A percentile compares a stretch with the other conserved stretches of the same genome.
Conservation (phyloP, 2,888 invertebrate genomes). For the Andrena bucephala region DNA sequence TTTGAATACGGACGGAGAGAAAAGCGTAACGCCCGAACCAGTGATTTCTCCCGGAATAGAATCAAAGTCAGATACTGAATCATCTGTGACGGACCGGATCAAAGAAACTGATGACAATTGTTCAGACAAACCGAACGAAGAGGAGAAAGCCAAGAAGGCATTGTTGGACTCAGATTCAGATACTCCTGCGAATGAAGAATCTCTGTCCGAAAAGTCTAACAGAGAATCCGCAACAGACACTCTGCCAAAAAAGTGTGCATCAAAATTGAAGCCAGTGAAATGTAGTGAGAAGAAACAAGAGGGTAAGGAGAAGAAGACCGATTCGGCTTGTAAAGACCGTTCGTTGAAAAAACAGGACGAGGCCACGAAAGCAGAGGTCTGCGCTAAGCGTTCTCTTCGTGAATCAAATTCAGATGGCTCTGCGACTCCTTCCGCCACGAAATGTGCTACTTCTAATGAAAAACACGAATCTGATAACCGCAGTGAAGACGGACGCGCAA, state of each 20-base stretch:
- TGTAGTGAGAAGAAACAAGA: too few species aligned
- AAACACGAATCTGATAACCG: slow-evolving; percentile 9
- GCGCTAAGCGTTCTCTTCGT: slow-evolving; percentile 56
- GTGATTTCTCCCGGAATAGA: neutral
- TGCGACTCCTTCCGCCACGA: neutral
- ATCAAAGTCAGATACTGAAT: neutral
- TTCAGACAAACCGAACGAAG: neutral
- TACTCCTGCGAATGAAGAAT: slow-evolving; percentile 6
- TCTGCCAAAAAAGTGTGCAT: neutral
- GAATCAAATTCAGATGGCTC: slow-evolving; percentile 68
- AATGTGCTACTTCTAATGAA: neutral
- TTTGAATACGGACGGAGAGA: neutral
- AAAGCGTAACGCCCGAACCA: neutral
- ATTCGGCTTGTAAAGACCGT: neutral
- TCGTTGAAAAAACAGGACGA: neutral
- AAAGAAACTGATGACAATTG: neutral
- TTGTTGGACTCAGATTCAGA: slow-evolving; percentile 38
- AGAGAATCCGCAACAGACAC: neutral
- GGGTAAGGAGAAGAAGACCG: neutral
- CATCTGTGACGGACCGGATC: neutral
- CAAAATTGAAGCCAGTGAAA: neutral
- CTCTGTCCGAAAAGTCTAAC: neutral
- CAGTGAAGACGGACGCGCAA: slow-evolving; percentile 15
- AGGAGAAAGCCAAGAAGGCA: slow-evolving; percentile 22
- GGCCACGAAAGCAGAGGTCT: slow-evolving; percentile 24